Evolutionary conservation across 1,140 invertebrate genomes (phyloP).

Genomic region (Drosophila lowei): DNA sequence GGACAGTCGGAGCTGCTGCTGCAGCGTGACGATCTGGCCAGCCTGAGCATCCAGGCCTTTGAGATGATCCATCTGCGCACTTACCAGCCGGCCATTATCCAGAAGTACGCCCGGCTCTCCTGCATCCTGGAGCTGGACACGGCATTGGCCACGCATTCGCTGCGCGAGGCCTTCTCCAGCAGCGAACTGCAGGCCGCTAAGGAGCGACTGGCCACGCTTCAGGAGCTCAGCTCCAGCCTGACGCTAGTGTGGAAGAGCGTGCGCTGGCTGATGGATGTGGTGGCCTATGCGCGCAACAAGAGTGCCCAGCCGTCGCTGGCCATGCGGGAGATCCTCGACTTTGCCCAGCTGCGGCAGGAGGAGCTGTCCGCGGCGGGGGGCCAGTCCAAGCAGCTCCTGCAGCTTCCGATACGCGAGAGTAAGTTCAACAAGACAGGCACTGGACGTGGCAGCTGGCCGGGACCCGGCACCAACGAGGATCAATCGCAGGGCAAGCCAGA

Average conservation of each 20-base stretch:
- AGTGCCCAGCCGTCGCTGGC: slow-evolving; percentile 69
- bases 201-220: slow-evolving; percentile 90
- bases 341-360: slow-evolving; percentile 43
- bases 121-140: slow-evolving; percentile 96
- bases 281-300: slow-evolving; percentile 95
- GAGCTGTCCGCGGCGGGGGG: slow-evolving; percentile 24
- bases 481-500: slow-evolving; percentile 84
- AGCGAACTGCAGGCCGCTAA: slow-evolving; percentile 93
- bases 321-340: slow-evolving; percentile 76
- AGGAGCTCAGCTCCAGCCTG: slow-evolving; percentile 91
- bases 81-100: slow-evolving; percentile 94
- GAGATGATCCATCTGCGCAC: slow-evolving; percentile 97
- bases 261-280: slow-evolving; percentile 97
- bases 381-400: slow-evolving; percentile 85
- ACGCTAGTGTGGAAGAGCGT: slow-evolving; percentile 95
- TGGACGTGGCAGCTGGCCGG: slow-evolving; percentile 92
- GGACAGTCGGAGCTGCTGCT: slow-evolving; percentile 92
- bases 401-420: slow-evolving; percentile 88
- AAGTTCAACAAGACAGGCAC: slow-evolving; percentile 90
- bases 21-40: slow-evolving; percentile 91
- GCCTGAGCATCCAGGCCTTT: slow-evolving; percentile 92
- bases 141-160: slow-evolving; percentile 94
- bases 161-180: slow-evolving; percentile 96
- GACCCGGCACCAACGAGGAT: slow-evolving; percentile 86
- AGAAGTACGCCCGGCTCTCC: slow-evolving; percentile 94